Evolutionary conservation across 1,140 invertebrate genomes (phyloP).

Genomic region (Cryptotermes secundus): DNA sequence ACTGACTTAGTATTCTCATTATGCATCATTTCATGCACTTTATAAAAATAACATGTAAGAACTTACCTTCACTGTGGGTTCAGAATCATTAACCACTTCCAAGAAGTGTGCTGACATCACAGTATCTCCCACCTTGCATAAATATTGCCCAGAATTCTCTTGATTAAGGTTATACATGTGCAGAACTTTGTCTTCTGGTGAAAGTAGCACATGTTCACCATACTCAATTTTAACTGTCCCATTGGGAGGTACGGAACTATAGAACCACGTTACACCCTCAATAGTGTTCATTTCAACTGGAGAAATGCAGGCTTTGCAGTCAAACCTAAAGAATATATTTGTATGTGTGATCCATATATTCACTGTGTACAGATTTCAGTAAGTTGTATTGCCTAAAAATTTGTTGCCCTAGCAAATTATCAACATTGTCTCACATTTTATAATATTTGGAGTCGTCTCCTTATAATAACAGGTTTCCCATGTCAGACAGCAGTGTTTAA

Average conservation of each 20-base stretch:
- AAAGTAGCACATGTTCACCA: slow-evolving; percentile 48
- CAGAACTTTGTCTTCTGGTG: slow-evolving; percentile 47
- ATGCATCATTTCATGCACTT: slow-evolving; percentile 30
- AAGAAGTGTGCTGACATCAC: slow-evolving; percentile 50
- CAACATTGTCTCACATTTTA: no score
- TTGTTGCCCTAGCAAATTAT: no score
- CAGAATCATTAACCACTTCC: slow-evolving; percentile 47
- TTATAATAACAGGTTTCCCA: no score
- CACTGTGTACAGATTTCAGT: neutral
- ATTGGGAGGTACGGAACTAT: slow-evolving; percentile 41
- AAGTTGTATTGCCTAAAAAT: no score
- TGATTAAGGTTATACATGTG: slow-evolving; percentile 51
- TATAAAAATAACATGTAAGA: neutral
- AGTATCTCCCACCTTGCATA: slow-evolving; percentile 50
- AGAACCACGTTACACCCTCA: slow-evolving; percentile 51
- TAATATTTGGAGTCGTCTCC: no score
- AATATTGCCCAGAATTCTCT: slow-evolving; percentile 52
- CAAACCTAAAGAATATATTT: slow-evolving; percentile 45
- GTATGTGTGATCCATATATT: slow-evolving; percentile 37
- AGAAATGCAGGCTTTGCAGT: slow-evolving; percentile 55
- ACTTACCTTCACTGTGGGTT: slow-evolving; percentile 39
- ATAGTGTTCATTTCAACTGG: slow-evolving; percentile 44
- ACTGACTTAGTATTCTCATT: neutral
- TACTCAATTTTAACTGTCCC: slow-evolving; percentile 43
- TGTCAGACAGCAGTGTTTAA: no score